A percentile compares a stretch with the other conserved stretches of the same genome.
phyloP scores from a whole-genome alignment of 2,888 invertebrate genomes.

The Andrena marginata region DNA sequence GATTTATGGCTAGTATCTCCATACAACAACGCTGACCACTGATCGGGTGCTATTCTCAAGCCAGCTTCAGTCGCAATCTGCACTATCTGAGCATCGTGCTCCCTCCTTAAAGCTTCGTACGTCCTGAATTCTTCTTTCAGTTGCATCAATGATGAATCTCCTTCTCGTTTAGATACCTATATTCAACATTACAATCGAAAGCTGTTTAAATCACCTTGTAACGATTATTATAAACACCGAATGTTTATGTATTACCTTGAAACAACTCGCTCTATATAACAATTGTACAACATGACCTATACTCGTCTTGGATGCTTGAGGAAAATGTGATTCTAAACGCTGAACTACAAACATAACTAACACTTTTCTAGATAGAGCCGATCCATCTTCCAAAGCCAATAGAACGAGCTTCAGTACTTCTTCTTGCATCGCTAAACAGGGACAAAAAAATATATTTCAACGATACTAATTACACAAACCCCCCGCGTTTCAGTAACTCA shows the following conservation, averaged over 20 bases:
- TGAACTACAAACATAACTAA: conserved; percentile 99
- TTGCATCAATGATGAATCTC: conserved; percentile 99
- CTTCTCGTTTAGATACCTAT: conserved; percentile 97
- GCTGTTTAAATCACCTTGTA: neutral
- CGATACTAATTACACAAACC: neutral
- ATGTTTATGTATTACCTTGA: conserved; percentile 89
- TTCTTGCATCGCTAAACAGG: conserved; percentile 95
- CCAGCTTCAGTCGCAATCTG: conserved; percentile 99
- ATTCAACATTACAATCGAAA: neutral
- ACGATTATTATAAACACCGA: neutral
- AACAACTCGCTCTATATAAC: conserved; percentile 98
- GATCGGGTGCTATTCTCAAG: conserved; percentile 98
- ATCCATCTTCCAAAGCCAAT: conserved; percentile 97
- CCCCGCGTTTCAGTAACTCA: neutral
- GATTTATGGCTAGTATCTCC: conserved; percentile 98
- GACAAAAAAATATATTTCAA: neutral
- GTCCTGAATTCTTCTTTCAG: conserved; percentile 98
- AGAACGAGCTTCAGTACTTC: conserved; percentile 98
- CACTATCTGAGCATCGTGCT: conserved; percentile 99
- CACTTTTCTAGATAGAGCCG: conserved; percentile 96
- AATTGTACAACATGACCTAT: conserved; percentile 99
- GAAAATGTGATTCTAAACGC: conserved; percentile 96
- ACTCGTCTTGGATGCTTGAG: conserved; percentile 99
- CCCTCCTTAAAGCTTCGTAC: conserved; percentile 96
- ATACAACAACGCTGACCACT: conserved; percentile 98